Evolutionary conservation across 2,113 vertebrate species (phyloP).

Genomic region (Numenius arquata): DNA sequence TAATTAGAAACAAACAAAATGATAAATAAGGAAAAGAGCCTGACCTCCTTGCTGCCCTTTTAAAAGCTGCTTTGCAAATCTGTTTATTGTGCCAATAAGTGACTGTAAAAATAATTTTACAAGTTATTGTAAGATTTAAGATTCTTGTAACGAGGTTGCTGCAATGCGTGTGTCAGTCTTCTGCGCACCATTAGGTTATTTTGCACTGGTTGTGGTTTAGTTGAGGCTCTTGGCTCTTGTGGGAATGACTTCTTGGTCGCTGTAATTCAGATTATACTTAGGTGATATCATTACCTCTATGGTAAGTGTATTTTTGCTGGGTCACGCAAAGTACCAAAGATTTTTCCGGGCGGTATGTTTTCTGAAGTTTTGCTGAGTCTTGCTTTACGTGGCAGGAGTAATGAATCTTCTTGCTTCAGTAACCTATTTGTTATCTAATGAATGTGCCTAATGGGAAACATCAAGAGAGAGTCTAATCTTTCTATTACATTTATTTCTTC

Average conservation of each 20-base stretch:
- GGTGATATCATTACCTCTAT: not conserved
- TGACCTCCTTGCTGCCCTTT: not conserved
- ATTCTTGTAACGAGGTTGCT: not conserved
- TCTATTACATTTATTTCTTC: not conserved
- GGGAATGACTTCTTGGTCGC: not conserved
- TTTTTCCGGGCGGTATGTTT: not conserved
- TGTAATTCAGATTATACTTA: not conserved
- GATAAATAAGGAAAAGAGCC: not conserved
- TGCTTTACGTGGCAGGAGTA: not conserved
- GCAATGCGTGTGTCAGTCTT: not conserved
- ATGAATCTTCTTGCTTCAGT: not conserved
- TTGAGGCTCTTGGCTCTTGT: not conserved
- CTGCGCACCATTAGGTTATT: not conserved
- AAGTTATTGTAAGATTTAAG: not conserved
- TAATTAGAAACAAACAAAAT: not conserved
- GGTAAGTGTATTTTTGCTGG: not conserved
- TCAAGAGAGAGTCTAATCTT: not conserved
- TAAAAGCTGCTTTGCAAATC: not conserved
- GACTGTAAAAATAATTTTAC: not conserved
- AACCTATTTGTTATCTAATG: not conserved
- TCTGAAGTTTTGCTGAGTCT: not conserved
- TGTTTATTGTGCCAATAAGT: not conserved
- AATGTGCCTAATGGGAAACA: not conserved
- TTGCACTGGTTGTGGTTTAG: not conserved
- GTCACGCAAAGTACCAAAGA: not conserved